These are phyloP conservation scores for Epirrita christyi DNA, from an alignment of 2,888 invertebrate species.

Conservation along the genomic window DNA sequence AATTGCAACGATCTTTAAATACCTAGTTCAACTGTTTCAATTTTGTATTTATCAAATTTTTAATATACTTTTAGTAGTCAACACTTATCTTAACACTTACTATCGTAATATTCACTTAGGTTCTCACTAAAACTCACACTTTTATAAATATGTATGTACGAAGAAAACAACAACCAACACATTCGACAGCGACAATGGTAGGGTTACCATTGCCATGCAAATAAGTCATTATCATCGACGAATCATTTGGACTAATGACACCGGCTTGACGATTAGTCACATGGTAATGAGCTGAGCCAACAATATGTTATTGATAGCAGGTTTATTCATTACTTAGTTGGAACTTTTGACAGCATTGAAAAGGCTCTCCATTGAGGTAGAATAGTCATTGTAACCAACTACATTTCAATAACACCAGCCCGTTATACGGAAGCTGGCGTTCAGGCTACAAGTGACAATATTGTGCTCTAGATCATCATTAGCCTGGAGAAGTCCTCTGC, in stretches of 20 bases:
- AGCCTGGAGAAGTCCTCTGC: too few species aligned
- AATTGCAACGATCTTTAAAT: too few species aligned
- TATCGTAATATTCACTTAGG: too few species aligned
- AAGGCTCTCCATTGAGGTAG: background rate
- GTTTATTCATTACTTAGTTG: slow-evolving; percentile 7
- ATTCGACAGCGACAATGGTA: too few species aligned
- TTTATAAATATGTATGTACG: too few species aligned
- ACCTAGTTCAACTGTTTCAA: too few species aligned
- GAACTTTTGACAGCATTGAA: background rate
- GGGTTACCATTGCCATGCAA: slow-evolving; percentile 44
- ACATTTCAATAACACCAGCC: background rate
- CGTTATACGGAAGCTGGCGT: background rate
- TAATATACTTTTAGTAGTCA: too few species aligned
- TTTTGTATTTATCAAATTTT: too few species aligned
- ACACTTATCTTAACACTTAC: too few species aligned
- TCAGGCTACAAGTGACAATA: background rate
- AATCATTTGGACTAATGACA: slow-evolving; percentile 50
- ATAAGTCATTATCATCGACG: slow-evolving; percentile 48
- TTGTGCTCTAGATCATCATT: too few species aligned
- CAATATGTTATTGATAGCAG: slow-evolving; percentile 21
- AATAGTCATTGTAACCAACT: background rate
- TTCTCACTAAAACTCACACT: too few species aligned
- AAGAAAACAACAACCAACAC: too few species aligned
- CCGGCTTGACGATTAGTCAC: slow-evolving; percentile 51
- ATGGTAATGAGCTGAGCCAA: slow-evolving; percentile 26